phyloP scores from a whole-genome alignment of 2,888 invertebrate species.

The Trissolcus japonicus region DNA sequence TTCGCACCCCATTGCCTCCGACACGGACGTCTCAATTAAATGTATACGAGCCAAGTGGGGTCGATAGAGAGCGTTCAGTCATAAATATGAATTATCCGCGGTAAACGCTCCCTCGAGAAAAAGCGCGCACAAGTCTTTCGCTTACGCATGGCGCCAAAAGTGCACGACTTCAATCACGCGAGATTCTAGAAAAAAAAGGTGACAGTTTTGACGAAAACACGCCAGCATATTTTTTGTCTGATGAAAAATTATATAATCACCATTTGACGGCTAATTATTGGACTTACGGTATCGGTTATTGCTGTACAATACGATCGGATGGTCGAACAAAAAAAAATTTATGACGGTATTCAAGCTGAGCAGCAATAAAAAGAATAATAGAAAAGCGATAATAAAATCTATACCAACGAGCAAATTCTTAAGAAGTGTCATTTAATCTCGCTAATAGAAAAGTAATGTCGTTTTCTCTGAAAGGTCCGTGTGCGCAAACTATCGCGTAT shows the following conservation, averaged over 20 bases:
- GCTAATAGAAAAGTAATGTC: constrained; percentile 72
- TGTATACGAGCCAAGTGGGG: constrained; percentile 74
- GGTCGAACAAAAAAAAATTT: constrained; percentile 19
- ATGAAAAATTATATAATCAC: neutral
- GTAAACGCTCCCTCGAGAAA: constrained; percentile 73
- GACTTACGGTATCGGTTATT: constrained; percentile 9
- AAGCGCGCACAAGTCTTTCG: constrained; percentile 37
- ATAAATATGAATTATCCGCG: constrained; percentile 76
- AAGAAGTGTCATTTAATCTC: constrained; percentile 66
- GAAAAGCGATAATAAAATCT: constrained; percentile 31
- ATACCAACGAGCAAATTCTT: constrained; percentile 36
- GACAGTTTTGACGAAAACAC: neutral
- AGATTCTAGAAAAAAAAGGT: constrained; percentile 13
- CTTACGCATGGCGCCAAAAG: constrained; percentile 48
- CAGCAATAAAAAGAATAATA: constrained; percentile 32
- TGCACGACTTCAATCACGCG: constrained; percentile 23
- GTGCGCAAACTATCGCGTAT: constrained; percentile 60
- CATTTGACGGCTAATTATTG: constrained; percentile 4
- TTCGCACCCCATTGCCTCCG: constrained; percentile 74
- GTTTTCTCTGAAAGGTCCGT: constrained; percentile 58
- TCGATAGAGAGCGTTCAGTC: constrained; percentile 74
- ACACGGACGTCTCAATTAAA: constrained; percentile 76
- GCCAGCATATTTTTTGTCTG: no score
- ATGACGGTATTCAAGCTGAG: constrained; percentile 27
- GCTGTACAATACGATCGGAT: constrained; percentile 14